These are phyloP conservation scores for Pipistrellus nathusii DNA, from an alignment of 2,797 vertebrate species.

Conservation along the genomic window DNA sequence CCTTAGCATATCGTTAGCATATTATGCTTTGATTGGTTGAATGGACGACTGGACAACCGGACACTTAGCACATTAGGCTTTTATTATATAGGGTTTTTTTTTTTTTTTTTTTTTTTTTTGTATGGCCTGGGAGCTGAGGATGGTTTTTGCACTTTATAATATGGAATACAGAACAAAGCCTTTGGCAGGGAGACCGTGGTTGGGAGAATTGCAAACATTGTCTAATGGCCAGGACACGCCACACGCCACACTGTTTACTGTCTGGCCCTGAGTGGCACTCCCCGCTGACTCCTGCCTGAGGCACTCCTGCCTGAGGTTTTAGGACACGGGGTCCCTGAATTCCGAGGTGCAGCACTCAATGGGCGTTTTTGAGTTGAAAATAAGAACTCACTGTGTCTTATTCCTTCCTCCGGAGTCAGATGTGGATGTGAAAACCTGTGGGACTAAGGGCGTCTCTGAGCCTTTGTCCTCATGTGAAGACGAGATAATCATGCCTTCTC, in stretches of 20 bases:
- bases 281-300: too few relatives aligned
- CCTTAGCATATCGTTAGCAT: too few relatives aligned
- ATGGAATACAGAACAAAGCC: not conserved
- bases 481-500: fast-evolving
- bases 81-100: not conserved
- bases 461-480: not conserved
- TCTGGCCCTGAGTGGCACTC: fast-evolving
- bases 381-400: not conserved
- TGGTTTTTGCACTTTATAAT: not conserved
- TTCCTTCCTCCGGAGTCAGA: not conserved
- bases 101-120: not conserved
- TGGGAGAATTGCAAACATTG: not conserved
- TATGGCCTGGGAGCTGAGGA: not conserved
- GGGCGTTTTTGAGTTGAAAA: not conserved
- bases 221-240: not conserved
- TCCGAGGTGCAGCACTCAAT: fast-evolving
- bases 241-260: fast-evolving
- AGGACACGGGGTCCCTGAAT: not conserved
- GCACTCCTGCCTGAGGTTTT: not conserved
- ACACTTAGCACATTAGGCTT: not conserved
- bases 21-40: too few relatives aligned
- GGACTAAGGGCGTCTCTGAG: not conserved
- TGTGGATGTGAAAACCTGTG: not conserved
- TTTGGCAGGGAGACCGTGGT: not conserved
- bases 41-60: too few relatives aligned